Evolutionary conservation across 1,140 invertebrate species (phyloP).

Genomic region (Harlomillsia oculata): DNA sequence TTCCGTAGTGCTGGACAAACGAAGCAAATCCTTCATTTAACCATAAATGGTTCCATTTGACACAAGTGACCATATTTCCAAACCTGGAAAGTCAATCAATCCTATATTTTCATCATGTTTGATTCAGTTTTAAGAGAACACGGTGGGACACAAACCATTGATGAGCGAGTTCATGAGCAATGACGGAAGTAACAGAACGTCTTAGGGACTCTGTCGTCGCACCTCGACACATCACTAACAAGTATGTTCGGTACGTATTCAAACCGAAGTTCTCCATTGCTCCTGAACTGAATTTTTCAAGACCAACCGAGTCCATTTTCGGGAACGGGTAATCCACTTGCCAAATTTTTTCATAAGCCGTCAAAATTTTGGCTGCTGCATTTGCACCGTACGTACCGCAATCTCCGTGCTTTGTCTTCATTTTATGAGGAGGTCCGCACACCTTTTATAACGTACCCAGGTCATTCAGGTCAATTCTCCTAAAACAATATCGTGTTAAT

Average conservation of each 20-base stretch:
- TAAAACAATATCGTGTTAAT: background rate
- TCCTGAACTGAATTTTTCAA: conserved; percentile 67
- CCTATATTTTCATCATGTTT: background rate
- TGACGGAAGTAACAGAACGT: background rate
- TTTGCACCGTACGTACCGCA: conserved; percentile 89
- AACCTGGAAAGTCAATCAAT: conserved; percentile 18
- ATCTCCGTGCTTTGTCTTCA: conserved; percentile 71
- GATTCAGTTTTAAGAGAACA: background rate
- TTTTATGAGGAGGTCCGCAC: conserved; percentile 60
- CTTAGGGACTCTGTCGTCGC: conserved; percentile 1
- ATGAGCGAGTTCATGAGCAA: conserved; percentile 19
- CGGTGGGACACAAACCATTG: conserved; percentile 3
- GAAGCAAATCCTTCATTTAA: conserved; percentile 39
- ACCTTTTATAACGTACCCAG: conserved; percentile 39
- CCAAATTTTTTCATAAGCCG: conserved; percentile 90
- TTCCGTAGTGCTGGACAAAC: conserved; percentile 34
- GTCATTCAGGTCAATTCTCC: conserved; percentile 14
- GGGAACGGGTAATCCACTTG: conserved; percentile 86
- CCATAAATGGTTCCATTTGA: conserved; percentile 37
- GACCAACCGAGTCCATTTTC: conserved; percentile 89
- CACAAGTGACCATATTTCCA: conserved; percentile 38
- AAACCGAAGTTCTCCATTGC: conserved; percentile 51
- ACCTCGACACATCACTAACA: background rate
- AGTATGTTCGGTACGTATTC: conserved; percentile 41
- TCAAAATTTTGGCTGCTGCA: conserved; percentile 70